Percentiles rank a stretch among this genome's conserved stretches.
Conservation (phyloP, 2,888 invertebrate genomes). For the Marronus borbonicus region DNA sequence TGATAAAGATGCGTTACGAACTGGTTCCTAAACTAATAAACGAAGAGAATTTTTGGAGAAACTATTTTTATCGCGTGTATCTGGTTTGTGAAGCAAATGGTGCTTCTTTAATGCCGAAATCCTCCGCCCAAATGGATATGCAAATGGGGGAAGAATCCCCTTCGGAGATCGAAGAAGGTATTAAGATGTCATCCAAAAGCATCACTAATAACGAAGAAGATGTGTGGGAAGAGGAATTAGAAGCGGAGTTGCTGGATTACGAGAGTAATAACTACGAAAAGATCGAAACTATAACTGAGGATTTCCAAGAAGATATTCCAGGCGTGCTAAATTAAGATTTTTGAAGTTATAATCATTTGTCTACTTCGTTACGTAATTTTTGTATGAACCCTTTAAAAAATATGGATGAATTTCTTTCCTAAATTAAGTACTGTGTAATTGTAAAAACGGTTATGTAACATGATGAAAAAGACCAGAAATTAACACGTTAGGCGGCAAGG, state of each 20-base stretch:
- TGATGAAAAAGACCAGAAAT: too few relatives aligned
- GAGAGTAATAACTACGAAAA: slow-evolving; percentile 84
- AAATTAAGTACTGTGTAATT: too few relatives aligned
- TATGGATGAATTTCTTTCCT: too few relatives aligned
- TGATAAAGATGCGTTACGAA: slow-evolving; percentile 99
- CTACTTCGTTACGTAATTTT: too few relatives aligned
- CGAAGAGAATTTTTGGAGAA: slow-evolving; percentile 99
- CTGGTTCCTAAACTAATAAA: slow-evolving; percentile 99
- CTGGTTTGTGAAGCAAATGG: slow-evolving; percentile 98
- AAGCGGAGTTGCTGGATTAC: slow-evolving; percentile 95
- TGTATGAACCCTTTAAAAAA: too few relatives aligned
- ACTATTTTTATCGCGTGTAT: slow-evolving; percentile 99
- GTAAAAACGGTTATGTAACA: too few relatives aligned
- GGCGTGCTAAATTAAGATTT: slow-evolving; percentile 45
- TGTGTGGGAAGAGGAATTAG: slow-evolving; percentile 93
- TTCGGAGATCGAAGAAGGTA: slow-evolving; percentile 53
- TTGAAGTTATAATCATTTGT: too few relatives aligned
- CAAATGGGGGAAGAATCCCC: slow-evolving; percentile 69
- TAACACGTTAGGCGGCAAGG: too few relatives aligned
- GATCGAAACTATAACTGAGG: slow-evolving; percentile 69
- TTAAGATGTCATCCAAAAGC: slow-evolving; percentile 59
- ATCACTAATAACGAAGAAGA: slow-evolving; percentile 75
- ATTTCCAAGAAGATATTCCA: slow-evolving; percentile 69
- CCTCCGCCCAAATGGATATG: slow-evolving; percentile 65
- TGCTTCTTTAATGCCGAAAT: slow-evolving; percentile 68